phyloP scores from a whole-genome alignment of 2,888 invertebrate genomes.

The Tenodera sinensis region DNA sequence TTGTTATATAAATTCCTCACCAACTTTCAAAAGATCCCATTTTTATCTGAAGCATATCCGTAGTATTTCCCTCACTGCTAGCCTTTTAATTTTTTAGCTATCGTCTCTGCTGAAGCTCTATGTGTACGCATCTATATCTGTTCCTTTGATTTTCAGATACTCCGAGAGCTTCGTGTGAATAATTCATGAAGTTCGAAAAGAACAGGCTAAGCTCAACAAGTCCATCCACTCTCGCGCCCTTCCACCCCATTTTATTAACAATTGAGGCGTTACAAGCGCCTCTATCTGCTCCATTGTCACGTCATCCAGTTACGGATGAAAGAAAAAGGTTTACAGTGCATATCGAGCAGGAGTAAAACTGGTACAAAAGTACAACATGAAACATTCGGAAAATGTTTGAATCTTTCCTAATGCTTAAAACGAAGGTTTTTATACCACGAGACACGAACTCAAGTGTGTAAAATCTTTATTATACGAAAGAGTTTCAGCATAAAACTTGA shows the following conservation, averaged over 20 bases:
- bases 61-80: neutral
- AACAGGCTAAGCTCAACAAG: neutral
- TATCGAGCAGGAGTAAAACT: neutral
- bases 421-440: too few relatives aligned
- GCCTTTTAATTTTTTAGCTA: neutral
- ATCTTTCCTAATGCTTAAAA: too few relatives aligned
- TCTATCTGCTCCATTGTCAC: neutral
- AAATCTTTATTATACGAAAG: too few relatives aligned
- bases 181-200: neutral
- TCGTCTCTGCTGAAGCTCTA: neutral
- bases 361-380: too few relatives aligned
- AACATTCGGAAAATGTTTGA: too few relatives aligned
- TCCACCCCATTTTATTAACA: neutral
- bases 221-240: neutral
- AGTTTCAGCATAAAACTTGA: too few relatives aligned
- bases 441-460: too few relatives aligned
- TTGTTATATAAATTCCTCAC: too few relatives aligned
- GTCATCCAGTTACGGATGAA: neutral
- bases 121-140: neutral
- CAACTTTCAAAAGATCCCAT: too few relatives aligned
- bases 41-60: too few relatives aligned
- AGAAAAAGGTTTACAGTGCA: neutral
- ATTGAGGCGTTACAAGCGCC: neutral
- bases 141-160: neutral
- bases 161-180: neutral